Base-by-base conservation (phyloP, 1,140 invertebrate species). In the Halictus rubicundus region DNA sequence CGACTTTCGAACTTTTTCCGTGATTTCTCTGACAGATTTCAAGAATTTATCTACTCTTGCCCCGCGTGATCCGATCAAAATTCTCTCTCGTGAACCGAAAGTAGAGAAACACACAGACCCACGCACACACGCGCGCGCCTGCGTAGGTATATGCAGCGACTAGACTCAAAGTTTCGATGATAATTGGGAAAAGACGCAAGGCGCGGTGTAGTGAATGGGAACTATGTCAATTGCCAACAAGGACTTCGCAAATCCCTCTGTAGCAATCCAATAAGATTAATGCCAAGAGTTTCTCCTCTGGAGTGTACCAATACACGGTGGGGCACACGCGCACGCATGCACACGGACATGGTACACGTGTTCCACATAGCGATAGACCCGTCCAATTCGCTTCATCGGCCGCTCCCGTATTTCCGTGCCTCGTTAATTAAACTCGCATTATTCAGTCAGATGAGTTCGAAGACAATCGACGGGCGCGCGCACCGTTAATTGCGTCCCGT, bases 391-490 rank as follows among this genome's bases (percentile, higher is more conserved):
- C 76, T 81, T 82, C 85, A 80, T 81, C 69, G 65, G 77, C n/a
- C 60, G 77, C 63, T 79, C 60, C 37, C 66, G 78, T 78, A 71
- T 77, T 83, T 83, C 75, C 83, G 69, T 74, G 65, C 68, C 73
- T 82, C 59, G 76, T 63, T 89, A 88, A 89, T 89, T 88, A 89
- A 89, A 83, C 81, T 81, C 75, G 82, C 42, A 86, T 88, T 88
- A 89, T 83, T 88, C 75, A 81, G 64, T 80, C 80, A 75, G 79
- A 87, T 84, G 80, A 87, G 84, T 83, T 77, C 61, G 57, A 60
- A 83, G 68, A 81, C 79, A 88, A 86, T 89, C 77, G 79, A 37
- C 23, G 82, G 60, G 70, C 57, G 39, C 64, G 39, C 64, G 42
- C 42, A 42, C 39, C 70, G 70, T 81, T 86, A 84, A 84, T 81